Base-by-base conservation (phyloP, 2,113 vertebrate species). In the Oxygymnocypris stewartii region DNA sequence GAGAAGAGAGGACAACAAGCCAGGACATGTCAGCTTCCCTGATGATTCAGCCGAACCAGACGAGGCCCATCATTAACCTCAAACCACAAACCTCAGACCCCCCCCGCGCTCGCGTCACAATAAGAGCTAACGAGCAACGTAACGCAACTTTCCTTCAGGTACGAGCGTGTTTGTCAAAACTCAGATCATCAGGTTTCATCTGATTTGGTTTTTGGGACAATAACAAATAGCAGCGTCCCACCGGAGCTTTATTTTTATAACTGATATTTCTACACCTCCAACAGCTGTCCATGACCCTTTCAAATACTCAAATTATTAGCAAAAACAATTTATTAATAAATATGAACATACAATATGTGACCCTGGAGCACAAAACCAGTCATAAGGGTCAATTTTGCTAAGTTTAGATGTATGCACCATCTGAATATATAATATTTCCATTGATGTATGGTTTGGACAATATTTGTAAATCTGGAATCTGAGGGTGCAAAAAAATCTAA, bases 1-100 rank as follows among this genome's bases (percentile, higher is more conserved):
- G 87, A 95, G 95, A 93, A 96, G 93, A 97, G 94, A 95, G 92
- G 88, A n/a, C n/a, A n/a, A n/a, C n/a, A n/a, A n/a, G n/a, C n/a
- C n/a, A n/a, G n/a, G n/a, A n/a, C n/a, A n/a, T n/a, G n/a, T 86
- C 93, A 94, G 90, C 87, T 91, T 95, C 90, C 91, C 93, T 81
- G 90, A 92, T 92, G 93, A 91, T 91, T 82, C 89, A 93, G 93
- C 94, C 85, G 91, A 92, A 88, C 88, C 92, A 69, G 65, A 69
- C 90, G 89, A 91, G 91, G 92, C 91, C 91, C 91, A 92, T 93
- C 92, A 93, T 94, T 94, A 92, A 90, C 92, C 85, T 86, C n/a
- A 84, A 92, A 90, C 90, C 89, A 89, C 82, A 87, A 85, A 90
- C 89, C 85, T 91, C 84, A 88, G 86, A 90, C 90, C 92, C 91